These are phyloP conservation scores for Elachura formosa DNA, from an alignment of 2,113 vertebrate species.

Conservation along the genomic window DNA sequence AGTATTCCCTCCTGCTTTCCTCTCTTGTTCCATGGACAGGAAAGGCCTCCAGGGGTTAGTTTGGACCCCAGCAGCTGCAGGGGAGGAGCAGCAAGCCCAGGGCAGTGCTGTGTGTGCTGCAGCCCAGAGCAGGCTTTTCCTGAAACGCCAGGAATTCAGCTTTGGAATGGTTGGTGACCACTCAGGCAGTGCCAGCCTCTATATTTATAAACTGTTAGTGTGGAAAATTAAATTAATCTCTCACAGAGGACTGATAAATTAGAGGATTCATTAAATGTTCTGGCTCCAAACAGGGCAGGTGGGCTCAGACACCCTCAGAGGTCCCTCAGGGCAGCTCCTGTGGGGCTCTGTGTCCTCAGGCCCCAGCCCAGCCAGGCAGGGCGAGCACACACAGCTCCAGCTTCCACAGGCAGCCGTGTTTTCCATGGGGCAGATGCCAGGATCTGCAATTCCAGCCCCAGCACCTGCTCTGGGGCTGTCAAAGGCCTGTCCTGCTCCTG, in stretches of 20 bases:
- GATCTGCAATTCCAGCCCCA: not conserved
- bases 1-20: not conserved
- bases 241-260: not conserved
- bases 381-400: not conserved
- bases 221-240: not conserved
- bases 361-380: not conserved
- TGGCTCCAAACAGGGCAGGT: not conserved
- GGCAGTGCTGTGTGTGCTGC: not conserved
- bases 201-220: accelerated
- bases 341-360: not conserved
- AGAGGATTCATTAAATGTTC: not conserved
- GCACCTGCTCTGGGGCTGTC: not conserved
- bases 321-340: not conserved
- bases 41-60: not conserved
- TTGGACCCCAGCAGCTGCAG: not conserved
- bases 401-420: not conserved
- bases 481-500: not conserved
- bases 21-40: not conserved
- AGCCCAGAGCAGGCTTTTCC: not conserved
- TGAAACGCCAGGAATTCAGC: not conserved
- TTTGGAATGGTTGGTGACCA: not conserved
- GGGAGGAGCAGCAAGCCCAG: not conserved
- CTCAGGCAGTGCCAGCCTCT: not conserved
- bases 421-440: not conserved
- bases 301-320: not conserved